Percentiles rank a stretch among this genome's conserved stretches.
Evolutionary conservation across 2,888 invertebrate species (phyloP).

Genomic region (Synanthedon tipuliformis): DNA sequence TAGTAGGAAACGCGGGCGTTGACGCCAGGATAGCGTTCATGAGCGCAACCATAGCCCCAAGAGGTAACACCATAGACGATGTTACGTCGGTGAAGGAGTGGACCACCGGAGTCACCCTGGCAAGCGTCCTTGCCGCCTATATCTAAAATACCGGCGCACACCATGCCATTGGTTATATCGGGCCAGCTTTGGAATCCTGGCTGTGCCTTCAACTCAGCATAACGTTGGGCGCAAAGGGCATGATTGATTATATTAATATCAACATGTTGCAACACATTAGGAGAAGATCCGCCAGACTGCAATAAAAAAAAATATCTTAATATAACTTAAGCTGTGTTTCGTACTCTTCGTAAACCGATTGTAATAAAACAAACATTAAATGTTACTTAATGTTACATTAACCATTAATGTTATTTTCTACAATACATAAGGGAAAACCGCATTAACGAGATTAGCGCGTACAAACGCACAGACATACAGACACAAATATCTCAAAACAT

Average conservation of each 20-base stretch:
- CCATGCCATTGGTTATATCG: slow-evolving; percentile 26
- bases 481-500: no score
- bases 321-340: no score
- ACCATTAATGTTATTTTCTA: no score
- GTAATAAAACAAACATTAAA: no score
- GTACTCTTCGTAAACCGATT: no score
- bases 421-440: no score
- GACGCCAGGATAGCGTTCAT: slow-evolving; percentile 57
- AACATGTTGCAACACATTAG: slow-evolving; percentile 27
- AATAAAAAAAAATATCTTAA: slow-evolving; percentile 1
- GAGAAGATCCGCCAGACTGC: slow-evolving; percentile 14
- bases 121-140: slow-evolving; percentile 39
- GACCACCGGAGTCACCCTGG: slow-evolving; percentile 67
- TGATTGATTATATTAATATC: slow-evolving; percentile 25
- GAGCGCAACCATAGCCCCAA: slow-evolving; percentile 58
- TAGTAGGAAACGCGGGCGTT: slow-evolving; percentile 47
- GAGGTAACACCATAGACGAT: slow-evolving; percentile 55
- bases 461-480: no score
- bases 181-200: slow-evolving; percentile 17
- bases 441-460: no score
- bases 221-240: slow-evolving; percentile 22
- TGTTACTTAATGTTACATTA: no score
- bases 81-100: slow-evolving; percentile 38
- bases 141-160: slow-evolving; percentile 32
- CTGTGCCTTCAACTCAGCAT: slow-evolving; percentile 17